A percentile compares a stretch with the other conserved stretches of the same genome.
These are phyloP conservation scores for Drosophila prolongata DNA, from an alignment of 2,888 invertebrate genomes.

Conservation along the genomic window DNA sequence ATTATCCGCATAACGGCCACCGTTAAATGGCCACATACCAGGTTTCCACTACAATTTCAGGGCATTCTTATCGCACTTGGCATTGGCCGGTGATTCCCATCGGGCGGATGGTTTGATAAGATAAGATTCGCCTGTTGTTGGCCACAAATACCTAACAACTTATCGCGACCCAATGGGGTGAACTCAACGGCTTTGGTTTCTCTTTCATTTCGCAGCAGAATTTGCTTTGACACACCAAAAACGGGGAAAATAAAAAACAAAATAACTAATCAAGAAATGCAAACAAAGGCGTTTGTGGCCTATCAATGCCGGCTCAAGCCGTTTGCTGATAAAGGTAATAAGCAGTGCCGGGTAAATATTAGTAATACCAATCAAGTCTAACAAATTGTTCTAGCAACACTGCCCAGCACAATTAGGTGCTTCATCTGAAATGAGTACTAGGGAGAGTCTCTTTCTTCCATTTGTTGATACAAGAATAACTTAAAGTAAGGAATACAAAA, in stretches of 20 bases:
- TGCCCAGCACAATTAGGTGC: neutral
- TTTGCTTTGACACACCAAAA: constrained; percentile 8
- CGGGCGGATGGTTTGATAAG: constrained; percentile 37
- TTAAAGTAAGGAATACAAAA: no score
- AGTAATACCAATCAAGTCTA: neutral
- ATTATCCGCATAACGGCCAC: constrained; percentile 41
- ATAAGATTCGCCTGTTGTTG: constrained; percentile 20
- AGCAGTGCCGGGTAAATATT: constrained; percentile 16
- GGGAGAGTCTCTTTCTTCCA: no score
- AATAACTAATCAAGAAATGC: constrained; percentile 13
- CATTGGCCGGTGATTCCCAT: constrained; percentile 30
- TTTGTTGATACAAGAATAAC: no score
- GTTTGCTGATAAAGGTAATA: constrained; percentile 21
- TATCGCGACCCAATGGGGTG: constrained; percentile 19
- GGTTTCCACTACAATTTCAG: constrained; percentile 13
- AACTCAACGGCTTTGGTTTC: constrained; percentile 16
- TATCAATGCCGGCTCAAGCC: constrained; percentile 9
- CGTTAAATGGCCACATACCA: constrained; percentile 24
- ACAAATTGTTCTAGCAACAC: neutral
- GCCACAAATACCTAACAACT: constrained; percentile 6
- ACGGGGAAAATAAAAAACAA: constrained; percentile 1
- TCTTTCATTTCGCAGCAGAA: constrained; percentile 21
- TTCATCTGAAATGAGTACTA: no score
- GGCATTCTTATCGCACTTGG: constrained; percentile 41
- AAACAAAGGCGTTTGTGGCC: constrained; percentile 10